Base-by-base conservation (phyloP, 2,888 invertebrate species). In the Mellilla xanthometata region DNA sequence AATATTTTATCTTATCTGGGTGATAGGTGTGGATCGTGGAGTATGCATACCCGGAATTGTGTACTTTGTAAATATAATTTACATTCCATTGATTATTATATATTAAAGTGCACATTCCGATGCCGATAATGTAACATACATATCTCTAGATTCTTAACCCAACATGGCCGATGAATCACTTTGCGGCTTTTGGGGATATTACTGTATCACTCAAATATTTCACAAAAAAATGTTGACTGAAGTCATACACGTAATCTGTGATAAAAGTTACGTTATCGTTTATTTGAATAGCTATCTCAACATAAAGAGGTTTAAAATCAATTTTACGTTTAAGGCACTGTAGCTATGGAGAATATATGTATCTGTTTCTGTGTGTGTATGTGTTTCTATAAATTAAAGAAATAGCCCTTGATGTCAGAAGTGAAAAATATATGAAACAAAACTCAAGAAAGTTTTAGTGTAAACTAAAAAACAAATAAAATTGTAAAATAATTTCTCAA, bases 161-260 rank as follows among this genome's bases (percentile, higher is more conserved):
- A 61, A 60, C 59, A 52, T 50, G 50, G 38, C 40, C 27, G 35
- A 51, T 80, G 78, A 78, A 40, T 76, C 76, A 77, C 50, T 43
- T 46, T 61, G 61, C 56, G 41, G 49, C 52, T 45, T 54, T 65
- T 58, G 62, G 65, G 67, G 70, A 68, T 68, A 61, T 62, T 68
- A 68, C 63, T 58, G 56, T 62, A 68, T 65, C 60, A 60, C 48
- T 44, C 39, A 56, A 64, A 60, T 68, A 66, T 76, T 72, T 68
- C 58, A 60, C 60, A 68, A 71, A 76, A 76, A 75, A 72, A 54
- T 50, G n/a, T 49, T 49, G 49, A 64, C 60, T 72, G 68, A 71
- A 72, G 66, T 78, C 72, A 76, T 67, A 15, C 23, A 10, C 9
- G 6, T 66, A 63, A 66, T 62, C 52, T 51, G 55, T 62, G 63